Base-by-base conservation (phyloP, 2,113 vertebrate species). In the Scolopax mira region DNA sequence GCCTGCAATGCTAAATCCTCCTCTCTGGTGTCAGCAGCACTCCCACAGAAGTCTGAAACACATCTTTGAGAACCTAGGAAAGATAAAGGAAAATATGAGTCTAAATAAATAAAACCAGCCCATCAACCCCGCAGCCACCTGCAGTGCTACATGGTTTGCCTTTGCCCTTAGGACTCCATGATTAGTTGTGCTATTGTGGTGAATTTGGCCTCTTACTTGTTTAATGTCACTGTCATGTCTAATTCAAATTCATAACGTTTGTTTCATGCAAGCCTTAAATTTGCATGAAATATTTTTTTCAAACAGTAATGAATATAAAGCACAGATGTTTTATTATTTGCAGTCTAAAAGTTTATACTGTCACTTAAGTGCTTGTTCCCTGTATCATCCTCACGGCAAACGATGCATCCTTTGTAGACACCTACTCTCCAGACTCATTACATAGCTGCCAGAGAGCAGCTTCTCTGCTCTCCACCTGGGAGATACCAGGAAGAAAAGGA, bases 381-480 rank as follows among this genome's bases (percentile, higher is more conserved):
- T 30, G 9, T 23, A 8, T 52, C 14, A 16, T 33, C 22, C 23
- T 65, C 9, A 5, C 3, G 13, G 22, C 10, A 24, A 51, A 33
- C 23, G 16, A 22, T 1, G 0, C 2, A 22, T 54, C 19, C 73
- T 2, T 0, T 15, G 25, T 30, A 22, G 24, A 35, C n/a, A 15
- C 2, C 0, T 42, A 3, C 7, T 18, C 78, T 70, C 55, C 13
- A 75, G 28, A 24, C 10, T 62, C 2, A 10, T 72, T 72, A 65
- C 44, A 65, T 22, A 30, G 19, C 8, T 72, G 25, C 13, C 6
- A 1, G n/a, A 58, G 52, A n/a, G 6, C 2, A n/a, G n/a, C n/a
- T n/a, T n/a, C n/a, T n/a, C 22, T 7, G 4, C 21, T 48, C 12
- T 41, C 12, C 31, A 3, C 14, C 6, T 21, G 21, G n/a, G 39